These are phyloP conservation scores for Patiria pectinifera DNA, from an alignment of 53 echinoderm and acorn worm genomes.

Conservation along the genomic window DNA sequence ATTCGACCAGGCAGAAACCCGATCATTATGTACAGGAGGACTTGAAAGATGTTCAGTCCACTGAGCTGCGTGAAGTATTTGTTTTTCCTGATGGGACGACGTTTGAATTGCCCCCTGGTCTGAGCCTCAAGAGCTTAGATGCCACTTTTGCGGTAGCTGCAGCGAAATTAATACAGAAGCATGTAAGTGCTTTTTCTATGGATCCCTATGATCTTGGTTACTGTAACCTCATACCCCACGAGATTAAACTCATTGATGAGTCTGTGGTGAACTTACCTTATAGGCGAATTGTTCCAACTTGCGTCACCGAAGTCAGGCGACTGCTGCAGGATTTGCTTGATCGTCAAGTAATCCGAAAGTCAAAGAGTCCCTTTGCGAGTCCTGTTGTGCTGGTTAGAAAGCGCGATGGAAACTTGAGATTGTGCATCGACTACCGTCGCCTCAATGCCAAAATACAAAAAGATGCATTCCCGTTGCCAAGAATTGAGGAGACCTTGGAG, in stretches of 20 bases:
- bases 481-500: constrained; percentile 76
- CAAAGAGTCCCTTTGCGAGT: constrained; percentile 66
- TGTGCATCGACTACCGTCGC: constrained; percentile 64
- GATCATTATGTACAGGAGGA: background rate
- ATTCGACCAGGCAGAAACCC: background rate
- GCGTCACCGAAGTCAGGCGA: background rate
- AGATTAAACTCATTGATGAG: constrained; percentile 7
- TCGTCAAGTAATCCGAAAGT: constrained; percentile 49
- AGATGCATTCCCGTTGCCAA: constrained; percentile 70
- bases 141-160: constrained; percentile 20
- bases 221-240: constrained; percentile 16
- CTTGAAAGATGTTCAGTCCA: background rate
- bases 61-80: background rate
- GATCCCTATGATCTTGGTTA: background rate
- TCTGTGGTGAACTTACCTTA: constrained; percentile 15
- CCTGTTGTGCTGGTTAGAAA: constrained; percentile 67
- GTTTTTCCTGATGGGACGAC: constrained; percentile 15
- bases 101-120: constrained; percentile 38
- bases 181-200: constrained; percentile 15
- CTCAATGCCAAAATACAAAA: background rate
- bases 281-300: background rate
- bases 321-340: constrained; percentile 60
- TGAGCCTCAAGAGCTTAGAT: constrained; percentile 14
- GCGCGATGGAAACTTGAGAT: constrained; percentile 37
- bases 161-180: constrained; percentile 8